phyloP scores from a whole-genome alignment of 2,888 invertebrate species.

The Pecten maximus region DNA sequence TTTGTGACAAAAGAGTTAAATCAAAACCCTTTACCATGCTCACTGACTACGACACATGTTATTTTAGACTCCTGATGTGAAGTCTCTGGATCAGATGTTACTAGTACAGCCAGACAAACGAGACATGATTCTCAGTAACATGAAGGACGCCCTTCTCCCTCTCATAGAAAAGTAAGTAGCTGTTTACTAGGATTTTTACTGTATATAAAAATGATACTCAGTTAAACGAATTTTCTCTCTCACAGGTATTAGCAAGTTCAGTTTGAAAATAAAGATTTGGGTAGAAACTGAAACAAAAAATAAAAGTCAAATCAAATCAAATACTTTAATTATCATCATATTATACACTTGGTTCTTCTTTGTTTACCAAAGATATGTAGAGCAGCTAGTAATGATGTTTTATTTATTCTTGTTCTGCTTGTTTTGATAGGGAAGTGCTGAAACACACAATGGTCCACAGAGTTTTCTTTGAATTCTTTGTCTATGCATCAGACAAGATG shows the following conservation, averaged over 20 bases:
- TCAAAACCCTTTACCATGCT: too few species aligned
- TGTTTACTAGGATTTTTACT: neutral
- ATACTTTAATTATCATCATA: too few species aligned
- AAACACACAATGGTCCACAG: constrained; percentile 89
- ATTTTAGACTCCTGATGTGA: constrained; percentile 84
- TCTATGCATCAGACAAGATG: constrained; percentile 85
- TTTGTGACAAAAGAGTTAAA: too few species aligned
- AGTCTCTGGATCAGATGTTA: constrained; percentile 89
- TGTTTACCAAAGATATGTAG: neutral
- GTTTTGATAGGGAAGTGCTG: constrained; percentile 81
- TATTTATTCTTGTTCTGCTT: constrained; percentile 6
- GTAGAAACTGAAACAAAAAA: too few species aligned
- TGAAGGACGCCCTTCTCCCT: constrained; percentile 83
- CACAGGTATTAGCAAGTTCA: too few species aligned
- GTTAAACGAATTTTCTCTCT: too few species aligned
- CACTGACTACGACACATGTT: constrained; percentile 16
- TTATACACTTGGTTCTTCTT: too few species aligned
- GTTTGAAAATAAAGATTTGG: too few species aligned
- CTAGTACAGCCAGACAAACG: constrained; percentile 83
- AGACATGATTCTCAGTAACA: constrained; percentile 82
- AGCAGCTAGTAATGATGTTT: too few species aligned
- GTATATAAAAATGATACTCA: too few species aligned
- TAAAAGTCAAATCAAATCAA: too few species aligned
- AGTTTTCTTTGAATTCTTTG: constrained; percentile 91
- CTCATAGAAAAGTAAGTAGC: constrained; percentile 83